phyloP scores from a whole-genome alignment of 2,113 vertebrate species.

The Corvus cornix region DNA sequence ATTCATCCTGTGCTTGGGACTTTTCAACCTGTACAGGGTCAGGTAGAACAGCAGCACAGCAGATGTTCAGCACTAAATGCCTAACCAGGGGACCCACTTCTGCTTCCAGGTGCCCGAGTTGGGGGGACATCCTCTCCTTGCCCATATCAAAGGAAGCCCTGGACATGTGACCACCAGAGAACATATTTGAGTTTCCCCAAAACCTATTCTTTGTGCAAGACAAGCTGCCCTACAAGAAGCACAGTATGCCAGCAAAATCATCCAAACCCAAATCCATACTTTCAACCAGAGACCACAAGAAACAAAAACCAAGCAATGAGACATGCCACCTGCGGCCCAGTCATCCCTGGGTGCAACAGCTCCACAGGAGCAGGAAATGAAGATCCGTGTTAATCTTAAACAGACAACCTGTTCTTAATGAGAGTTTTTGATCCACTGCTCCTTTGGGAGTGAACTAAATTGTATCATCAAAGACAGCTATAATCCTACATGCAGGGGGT shows the following conservation, averaged over 20 bases:
- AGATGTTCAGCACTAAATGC: not conserved
- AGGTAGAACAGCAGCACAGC: not conserved
- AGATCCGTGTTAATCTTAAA: not conserved
- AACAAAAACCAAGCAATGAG: not conserved
- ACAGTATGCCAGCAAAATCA: not conserved
- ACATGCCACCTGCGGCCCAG: not conserved
- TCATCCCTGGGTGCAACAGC: not conserved
- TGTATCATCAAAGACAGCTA: not conserved
- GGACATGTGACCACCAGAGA: not conserved
- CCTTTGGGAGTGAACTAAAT: not conserved
- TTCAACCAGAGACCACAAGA: not conserved
- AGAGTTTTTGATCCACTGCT: not conserved
- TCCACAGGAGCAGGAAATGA: not conserved
- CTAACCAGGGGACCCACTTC: not conserved
- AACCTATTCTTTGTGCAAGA: not conserved
- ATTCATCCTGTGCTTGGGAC: fast-evolving
- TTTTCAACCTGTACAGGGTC: not conserved
- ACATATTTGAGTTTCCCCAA: not conserved
- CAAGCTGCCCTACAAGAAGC: not conserved
- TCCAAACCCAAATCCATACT: not conserved
- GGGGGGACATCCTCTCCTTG: not conserved
- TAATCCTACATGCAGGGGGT: not conserved
- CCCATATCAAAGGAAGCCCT: not conserved
- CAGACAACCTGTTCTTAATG: not conserved
- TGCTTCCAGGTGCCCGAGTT: fast-evolving